Conservation (phyloP, 2,888 invertebrate species). For the Ligdia adustata region DNA sequence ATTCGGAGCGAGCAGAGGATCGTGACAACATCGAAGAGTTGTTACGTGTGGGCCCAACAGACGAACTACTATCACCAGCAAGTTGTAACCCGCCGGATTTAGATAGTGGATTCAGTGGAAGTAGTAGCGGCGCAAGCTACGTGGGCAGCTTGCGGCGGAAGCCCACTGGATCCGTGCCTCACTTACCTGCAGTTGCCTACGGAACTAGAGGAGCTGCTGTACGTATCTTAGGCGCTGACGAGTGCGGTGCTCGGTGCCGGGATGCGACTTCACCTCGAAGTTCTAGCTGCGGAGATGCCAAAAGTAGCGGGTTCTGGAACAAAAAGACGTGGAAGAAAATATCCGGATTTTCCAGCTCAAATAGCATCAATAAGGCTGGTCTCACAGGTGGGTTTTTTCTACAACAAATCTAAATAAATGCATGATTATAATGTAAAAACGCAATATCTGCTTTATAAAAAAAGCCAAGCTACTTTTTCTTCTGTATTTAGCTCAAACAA, state of each 20-base stretch:
- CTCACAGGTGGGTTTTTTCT: constrained; percentile 87
- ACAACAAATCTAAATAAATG: no score
- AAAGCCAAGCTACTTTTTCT: constrained; percentile 34
- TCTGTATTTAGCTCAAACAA: constrained; percentile 71
- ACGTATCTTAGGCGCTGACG: constrained; percentile 74
- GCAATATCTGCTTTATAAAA: constrained; percentile 34
- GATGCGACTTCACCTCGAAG: constrained; percentile 73
- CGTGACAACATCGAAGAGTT: constrained; percentile 87
- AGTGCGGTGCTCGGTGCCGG: constrained; percentile 69
- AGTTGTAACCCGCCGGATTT: constrained; percentile 87
- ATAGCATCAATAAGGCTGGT: constrained; percentile 87
- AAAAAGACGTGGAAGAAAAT: constrained; percentile 92
- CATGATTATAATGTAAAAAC: no score
- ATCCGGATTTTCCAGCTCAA: constrained; percentile 89
- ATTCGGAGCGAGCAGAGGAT: constrained; percentile 86
- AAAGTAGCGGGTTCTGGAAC: constrained; percentile 87
- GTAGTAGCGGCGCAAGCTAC: constrained; percentile 92
- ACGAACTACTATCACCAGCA: constrained; percentile 88
- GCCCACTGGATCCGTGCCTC: constrained; percentile 78
- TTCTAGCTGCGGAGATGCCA: constrained; percentile 78
- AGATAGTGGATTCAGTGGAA: constrained; percentile 93
- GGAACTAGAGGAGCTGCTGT: constrained; percentile 78
- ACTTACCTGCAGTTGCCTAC: constrained; percentile 80
- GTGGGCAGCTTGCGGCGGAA: constrained; percentile 87
- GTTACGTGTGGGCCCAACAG: constrained; percentile 87